phyloP scores from a whole-genome alignment of 2,113 vertebrate genomes.

The Phycodurus eques region DNA sequence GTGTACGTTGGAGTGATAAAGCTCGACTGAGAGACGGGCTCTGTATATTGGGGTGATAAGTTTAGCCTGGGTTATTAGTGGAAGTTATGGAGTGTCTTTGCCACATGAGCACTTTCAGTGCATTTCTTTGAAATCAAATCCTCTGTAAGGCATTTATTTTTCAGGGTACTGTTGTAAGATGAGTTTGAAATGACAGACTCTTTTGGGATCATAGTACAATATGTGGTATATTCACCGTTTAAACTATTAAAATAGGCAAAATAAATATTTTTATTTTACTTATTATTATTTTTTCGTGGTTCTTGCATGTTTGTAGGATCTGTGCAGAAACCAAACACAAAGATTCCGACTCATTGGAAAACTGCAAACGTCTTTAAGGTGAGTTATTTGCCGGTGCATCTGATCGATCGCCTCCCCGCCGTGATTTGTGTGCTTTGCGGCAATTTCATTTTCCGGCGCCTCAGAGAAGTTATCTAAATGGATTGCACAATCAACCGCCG shows the following conservation, averaged over 20 bases:
- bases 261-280: no score
- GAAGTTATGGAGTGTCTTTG: no score
- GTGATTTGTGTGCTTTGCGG: slow-evolving; percentile 69
- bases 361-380: slow-evolving; percentile 56
- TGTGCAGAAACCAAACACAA: slow-evolving; percentile 13
- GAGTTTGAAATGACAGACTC: neutral
- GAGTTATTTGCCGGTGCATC: slow-evolving; percentile 56
- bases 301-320: neutral
- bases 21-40: neutral
- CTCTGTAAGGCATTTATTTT: neutral
- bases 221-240: neutral
- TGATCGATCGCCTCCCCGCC: slow-evolving; percentile 68
- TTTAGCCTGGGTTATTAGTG: no score
- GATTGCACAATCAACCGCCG: slow-evolving; percentile 77
- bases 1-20: neutral
- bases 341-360: slow-evolving; percentile 27
- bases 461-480: slow-evolving; percentile 73
- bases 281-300: neutral
- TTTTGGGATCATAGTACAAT: neutral
- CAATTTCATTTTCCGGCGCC: slow-evolving; percentile 70
- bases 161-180: neutral
- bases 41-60: neutral
- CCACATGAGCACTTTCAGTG: neutral
- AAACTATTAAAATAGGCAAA: no score
- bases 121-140: neutral